These are phyloP conservation scores for Ophion slaviceki DNA, from an alignment of 2,888 invertebrate species.

Conservation along the genomic window DNA sequence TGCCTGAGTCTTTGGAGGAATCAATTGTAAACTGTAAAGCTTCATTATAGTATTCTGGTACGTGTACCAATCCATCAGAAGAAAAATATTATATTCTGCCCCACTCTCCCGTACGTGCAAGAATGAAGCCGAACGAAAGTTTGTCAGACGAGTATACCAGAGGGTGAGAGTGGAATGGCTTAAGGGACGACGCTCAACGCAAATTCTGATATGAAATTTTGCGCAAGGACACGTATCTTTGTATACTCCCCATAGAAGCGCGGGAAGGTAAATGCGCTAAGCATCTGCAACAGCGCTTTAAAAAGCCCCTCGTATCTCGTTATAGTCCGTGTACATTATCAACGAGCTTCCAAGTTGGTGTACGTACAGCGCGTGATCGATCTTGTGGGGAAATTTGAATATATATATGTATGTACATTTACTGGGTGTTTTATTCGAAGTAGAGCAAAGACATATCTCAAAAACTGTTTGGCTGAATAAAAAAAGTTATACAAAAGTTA, in stretches of 20 bases:
- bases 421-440: too few relatives aligned
- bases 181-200: not conserved
- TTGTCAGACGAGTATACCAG: not conserved
- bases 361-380: not conserved
- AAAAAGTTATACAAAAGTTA: too few relatives aligned
- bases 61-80: too few relatives aligned
- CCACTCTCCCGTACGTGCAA: too few relatives aligned
- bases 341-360: conserved; percentile 19
- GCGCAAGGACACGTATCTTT: conserved; percentile 12
- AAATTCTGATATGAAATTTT: conserved; percentile 1
- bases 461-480: too few relatives aligned
- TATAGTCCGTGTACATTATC: conserved; percentile 40
- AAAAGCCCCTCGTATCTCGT: conserved; percentile 28
- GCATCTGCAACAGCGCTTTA: conserved; percentile 20
- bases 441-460: too few relatives aligned
- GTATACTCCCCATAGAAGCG: conserved; percentile 8
- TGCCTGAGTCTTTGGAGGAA: too few relatives aligned
- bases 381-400: not conserved
- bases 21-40: too few relatives aligned
- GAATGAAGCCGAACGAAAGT: not conserved
- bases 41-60: too few relatives aligned
- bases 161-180: not conserved
- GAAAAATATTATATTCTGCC: too few relatives aligned
- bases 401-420: not conserved
- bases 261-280: conserved; percentile 6